Evolutionary conservation across 2,888 invertebrate species (phyloP), one percentile per base, ranked within the genome.

Genomic region (Rhingia campestris): DNA sequence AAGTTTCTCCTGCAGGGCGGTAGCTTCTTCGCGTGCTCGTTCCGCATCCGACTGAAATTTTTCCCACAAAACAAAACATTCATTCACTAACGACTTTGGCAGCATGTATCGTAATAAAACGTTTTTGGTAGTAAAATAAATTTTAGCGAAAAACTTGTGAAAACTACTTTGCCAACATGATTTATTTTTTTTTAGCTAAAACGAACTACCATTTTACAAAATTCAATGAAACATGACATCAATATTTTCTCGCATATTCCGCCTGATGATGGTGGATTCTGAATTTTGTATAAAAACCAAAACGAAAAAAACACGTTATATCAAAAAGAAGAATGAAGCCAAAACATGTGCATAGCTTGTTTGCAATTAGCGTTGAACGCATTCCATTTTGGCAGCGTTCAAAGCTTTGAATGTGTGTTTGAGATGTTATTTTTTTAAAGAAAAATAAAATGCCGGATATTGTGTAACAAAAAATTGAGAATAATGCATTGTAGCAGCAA

Each of bases 1-100:
- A 85, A 98, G 92, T 92, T 98, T 98, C 89, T 98, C 98, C 90
- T 98, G 98, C 76, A 97, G 92, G 12, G 95, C 95, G 58, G 96
- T 94, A 0, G 97, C 95, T 90, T 97, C 97, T 39, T 95, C 93
- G 80, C 96, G 94, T 54, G 96, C 95, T 89, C 98, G 93, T 89
- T 98, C 98, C 87, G 96, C 96, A 90, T 98, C 98, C 53, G 97
- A 90, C 92, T 92, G 86, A 74, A 76, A 81, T 73, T 51, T 53
- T 72, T 47, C 54, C 39, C 47, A 81, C 47, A 82, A 77, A 72
- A 77, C 30, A 81, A 37, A 58, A n/a, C 39, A 10, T 53, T 59
- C n/a, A 58, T 14, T 64, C 41, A 30, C 45, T 6, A 22, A 12
- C 6, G 1, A 43, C 45, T 33, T 73, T 67, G 69, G 54, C 66